phyloP scores from a whole-genome alignment of 2,888 invertebrate genomes.

The Eupeodes latifasciatus region DNA sequence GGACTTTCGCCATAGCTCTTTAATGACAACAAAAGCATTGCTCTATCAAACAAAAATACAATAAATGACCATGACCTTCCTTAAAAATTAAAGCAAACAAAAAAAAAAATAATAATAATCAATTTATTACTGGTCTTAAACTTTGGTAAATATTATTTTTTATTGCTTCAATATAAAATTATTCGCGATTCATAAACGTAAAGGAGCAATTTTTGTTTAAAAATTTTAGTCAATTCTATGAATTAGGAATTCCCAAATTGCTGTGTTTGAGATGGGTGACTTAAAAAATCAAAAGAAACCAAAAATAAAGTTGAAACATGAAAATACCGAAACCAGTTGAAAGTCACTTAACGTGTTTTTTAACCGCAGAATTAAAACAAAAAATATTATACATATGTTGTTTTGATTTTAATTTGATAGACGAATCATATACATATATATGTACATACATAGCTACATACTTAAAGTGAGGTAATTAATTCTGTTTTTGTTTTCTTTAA shows the following conservation, averaged over 20 bases:
- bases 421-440: neutral
- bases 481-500: neutral
- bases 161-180: neutral
- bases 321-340: conserved; percentile 9
- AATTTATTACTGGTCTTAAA: neutral
- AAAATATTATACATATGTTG: neutral
- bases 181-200: neutral
- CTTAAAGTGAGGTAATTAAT: neutral
- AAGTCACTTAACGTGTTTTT: conserved; percentile 15
- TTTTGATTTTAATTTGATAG: neutral
- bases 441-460: no score
- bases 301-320: neutral
- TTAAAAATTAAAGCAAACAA: neutral
- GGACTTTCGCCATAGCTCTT: neutral
- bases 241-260: conserved; percentile 18
- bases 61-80: conserved; percentile 20
- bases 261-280: neutral
- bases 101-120: neutral
- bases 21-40: neutral
- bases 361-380: neutral
- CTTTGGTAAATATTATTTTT: neutral
- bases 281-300: neutral
- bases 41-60: neutral
- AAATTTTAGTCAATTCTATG: neutral
- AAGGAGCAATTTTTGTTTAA: neutral